Evolutionary conservation across 2,113 vertebrate genomes (phyloP).

Genomic region (Sylvilagus bachmani): DNA sequence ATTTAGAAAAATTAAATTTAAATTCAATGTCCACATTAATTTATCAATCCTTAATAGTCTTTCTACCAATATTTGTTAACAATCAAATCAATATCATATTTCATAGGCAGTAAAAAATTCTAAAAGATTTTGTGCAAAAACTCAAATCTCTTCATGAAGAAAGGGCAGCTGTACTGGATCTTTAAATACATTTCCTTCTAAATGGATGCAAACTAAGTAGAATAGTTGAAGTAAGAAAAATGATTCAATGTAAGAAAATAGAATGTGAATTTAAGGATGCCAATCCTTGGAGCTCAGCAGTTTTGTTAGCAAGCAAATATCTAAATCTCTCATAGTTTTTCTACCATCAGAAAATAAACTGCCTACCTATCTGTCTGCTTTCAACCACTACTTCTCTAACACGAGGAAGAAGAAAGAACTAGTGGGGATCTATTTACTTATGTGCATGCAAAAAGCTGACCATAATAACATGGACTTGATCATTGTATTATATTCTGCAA

Average conservation of each 20-base stretch:
- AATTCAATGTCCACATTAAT: slow-evolving; percentile 20
- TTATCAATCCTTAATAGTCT: slow-evolving; percentile 2
- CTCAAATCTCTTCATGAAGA: not conserved
- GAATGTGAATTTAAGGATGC: not conserved
- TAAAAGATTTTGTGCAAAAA: slow-evolving; percentile 7
- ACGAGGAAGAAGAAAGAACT: not conserved
- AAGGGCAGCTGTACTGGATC: not conserved
- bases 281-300: not conserved
- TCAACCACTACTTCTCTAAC: not conserved
- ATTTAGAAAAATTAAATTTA: slow-evolving; percentile 52
- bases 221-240: not conserved
- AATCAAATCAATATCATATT: not conserved
- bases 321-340: not conserved
- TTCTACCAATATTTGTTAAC: slow-evolving; percentile 2
- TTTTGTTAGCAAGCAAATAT: not conserved
- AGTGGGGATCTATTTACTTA: not conserved
- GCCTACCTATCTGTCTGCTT: not conserved
- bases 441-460: not conserved
- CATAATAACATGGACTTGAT: not conserved
- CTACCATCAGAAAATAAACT: not conserved
- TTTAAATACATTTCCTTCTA: not conserved
- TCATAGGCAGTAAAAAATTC: not conserved
- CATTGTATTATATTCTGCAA: not conserved
- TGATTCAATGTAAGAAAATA: slow-evolving; percentile 9
- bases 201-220: not conserved